Evolutionary conservation across 2,797 vertebrate genomes (phyloP).

Genomic region (Myotis daubentonii): DNA sequence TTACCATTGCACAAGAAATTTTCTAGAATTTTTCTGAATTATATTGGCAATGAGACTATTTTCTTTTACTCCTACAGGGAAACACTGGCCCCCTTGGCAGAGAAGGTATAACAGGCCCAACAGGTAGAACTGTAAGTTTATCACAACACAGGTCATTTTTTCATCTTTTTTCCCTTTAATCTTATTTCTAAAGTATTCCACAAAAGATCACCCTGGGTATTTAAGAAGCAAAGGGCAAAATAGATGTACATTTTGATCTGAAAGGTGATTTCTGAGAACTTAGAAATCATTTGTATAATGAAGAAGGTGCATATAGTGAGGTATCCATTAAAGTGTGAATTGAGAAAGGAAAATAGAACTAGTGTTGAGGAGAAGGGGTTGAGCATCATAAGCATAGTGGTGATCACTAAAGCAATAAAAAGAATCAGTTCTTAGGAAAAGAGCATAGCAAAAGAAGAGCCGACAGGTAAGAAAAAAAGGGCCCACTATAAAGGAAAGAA

Average conservation of each 20-base stretch:
- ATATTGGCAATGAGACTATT: background rate
- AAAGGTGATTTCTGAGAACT: background rate
- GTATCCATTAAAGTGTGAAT: background rate
- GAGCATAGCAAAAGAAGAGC: background rate
- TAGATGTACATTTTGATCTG: background rate
- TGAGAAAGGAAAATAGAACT: background rate
- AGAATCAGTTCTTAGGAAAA: background rate
- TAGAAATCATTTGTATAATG: background rate
- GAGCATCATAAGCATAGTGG: background rate
- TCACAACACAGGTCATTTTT: conserved; percentile 46
- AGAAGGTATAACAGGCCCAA: conserved; percentile 92
- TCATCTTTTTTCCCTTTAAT: conserved; percentile 28
- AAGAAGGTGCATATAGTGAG: background rate
- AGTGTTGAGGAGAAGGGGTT: background rate
- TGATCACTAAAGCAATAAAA: background rate
- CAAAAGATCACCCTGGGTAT: background rate
- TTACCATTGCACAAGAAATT: conserved; percentile 11
- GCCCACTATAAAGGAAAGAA: background rate
- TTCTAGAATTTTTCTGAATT: conserved; percentile 1
- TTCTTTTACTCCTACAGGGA: conserved; percentile 89
- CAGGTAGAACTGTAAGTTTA: conserved; percentile 92
- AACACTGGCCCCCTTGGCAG: conserved; percentile 92
- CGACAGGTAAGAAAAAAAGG: background rate
- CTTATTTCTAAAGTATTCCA: background rate
- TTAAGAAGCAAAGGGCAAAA: background rate